Evolutionary conservation across 2,888 invertebrate species (phyloP).

Genomic region (Lacanobia oleracea): DNA sequence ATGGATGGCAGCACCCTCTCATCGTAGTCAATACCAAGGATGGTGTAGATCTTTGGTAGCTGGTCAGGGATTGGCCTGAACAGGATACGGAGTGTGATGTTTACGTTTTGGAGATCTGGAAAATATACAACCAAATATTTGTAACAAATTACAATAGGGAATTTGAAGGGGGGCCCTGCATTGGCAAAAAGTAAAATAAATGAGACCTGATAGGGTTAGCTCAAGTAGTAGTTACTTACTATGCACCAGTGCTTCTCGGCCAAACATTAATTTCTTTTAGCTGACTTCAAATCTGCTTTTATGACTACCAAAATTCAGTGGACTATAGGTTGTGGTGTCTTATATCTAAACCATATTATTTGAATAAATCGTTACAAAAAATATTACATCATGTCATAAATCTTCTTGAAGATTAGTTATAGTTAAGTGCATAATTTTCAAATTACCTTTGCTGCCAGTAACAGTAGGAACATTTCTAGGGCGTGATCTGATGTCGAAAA

Average conservation of each 20-base stretch:
- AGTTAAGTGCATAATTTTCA: not conserved
- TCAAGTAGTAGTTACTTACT: not conserved
- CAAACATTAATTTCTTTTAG: not conserved
- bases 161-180: not conserved
- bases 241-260: not conserved
- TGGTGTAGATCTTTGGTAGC: conserved; percentile 98
- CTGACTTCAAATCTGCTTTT: not conserved
- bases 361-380: too few species aligned
- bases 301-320: too few species aligned
- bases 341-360: too few species aligned
- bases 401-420: too few species aligned
- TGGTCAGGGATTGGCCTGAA: conserved; percentile 98
- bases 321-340: not conserved
- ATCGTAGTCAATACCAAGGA: conserved; percentile 99
- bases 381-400: not conserved
- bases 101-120: conserved; percentile 99
- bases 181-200: not conserved
- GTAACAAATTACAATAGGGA: not conserved
- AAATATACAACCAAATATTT: conserved; percentile 51
- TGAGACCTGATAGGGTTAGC: too few species aligned
- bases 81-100: conserved; percentile 99
- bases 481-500: conserved; percentile 98
- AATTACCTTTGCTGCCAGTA: conserved; percentile 98
- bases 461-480: conserved; percentile 99
- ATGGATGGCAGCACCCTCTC: conserved; percentile 99